Base-by-base conservation (phyloP, 2,113 vertebrate species). In the Apodemus speciosus region DNA sequence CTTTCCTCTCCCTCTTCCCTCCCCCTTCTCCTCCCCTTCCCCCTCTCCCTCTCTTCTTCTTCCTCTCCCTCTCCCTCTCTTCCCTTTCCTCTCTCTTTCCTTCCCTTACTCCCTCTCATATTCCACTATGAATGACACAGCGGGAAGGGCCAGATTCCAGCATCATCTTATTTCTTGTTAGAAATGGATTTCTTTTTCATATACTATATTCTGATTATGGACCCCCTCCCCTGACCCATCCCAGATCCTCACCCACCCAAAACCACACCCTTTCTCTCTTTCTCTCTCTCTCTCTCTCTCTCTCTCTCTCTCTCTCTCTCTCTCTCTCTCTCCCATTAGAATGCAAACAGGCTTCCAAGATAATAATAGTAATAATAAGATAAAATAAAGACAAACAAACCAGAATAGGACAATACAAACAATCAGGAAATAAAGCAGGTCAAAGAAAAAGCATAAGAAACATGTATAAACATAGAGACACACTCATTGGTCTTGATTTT, bases 1-100 rank as follows among this genome's bases (percentile, higher is more conserved):
- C 5, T 11, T 6, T 11, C 1, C 60, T 4, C 53, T 53, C 11
- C 3, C 51, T 11, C 51, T 53, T 3, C 1, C 58, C 2, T 21
- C 23, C 20, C 23, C 58, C 2, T 2, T 60, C 21, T 3, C 25
- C 2, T 21, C 2, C 58, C 8, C 21, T 8, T 21, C 2, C 58
- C 23, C 53, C 1, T 1, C 13, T 2, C 5, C 32, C 30, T 15
- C 13, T 2, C 13, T 66, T 13, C 32, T 13, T 2, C 30, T 1
- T 10, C 1, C 62, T 1, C 62, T 30, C 62, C 13, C 25, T 30
- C 25, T 30, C 10, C 11, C 25, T 11, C 60, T 4, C n/a, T 87
- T n/a, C 10, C 46, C 32, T 23, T 13, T 27, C 13, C 10, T 10
- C 4, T 0, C 76, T n/a, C 20, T 25, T 1, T 60, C 8, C 7